Conservation (phyloP, 2,888 invertebrate genomes). For the Lasioglossum malachurum region DNA sequence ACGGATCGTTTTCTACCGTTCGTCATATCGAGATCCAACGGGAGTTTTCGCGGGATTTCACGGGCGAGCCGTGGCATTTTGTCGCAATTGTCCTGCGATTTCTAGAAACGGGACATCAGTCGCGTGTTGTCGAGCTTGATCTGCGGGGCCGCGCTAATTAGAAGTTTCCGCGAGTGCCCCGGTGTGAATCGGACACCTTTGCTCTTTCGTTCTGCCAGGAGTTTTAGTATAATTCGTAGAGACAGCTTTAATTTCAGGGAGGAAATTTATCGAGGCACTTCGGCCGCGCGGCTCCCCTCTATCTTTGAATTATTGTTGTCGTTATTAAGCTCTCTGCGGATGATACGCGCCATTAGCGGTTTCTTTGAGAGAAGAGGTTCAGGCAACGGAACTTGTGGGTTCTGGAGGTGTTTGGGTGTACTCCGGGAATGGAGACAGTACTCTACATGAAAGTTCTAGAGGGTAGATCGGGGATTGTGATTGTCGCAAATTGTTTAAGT, state of each 20-base stretch:
- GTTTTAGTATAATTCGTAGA: not conserved
- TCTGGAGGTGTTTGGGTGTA: not conserved
- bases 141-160: not conserved
- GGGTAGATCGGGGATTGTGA: not conserved
- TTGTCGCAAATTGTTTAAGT: not conserved
- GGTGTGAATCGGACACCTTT: not conserved
- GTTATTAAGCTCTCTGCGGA: not conserved
- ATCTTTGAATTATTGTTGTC: not conserved
- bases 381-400: not conserved
- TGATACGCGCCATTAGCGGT: not conserved
- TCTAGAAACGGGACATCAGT: not conserved
- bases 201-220: not conserved
- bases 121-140: not conserved
- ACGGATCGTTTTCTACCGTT: conserved; percentile 13
- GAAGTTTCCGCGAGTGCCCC: not conserved
- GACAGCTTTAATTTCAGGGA: not conserved
- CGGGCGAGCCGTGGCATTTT: not conserved
- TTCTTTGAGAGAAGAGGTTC: not conserved
- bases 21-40: not conserved
- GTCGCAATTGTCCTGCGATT: not conserved
- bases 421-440: not conserved
- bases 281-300: not conserved
- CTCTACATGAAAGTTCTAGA: not conserved
- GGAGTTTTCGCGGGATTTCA: not conserved
- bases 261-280: not conserved